Evolutionary conservation across 2,113 vertebrate species (phyloP).

Genomic region (Delphinus delphis): DNA sequence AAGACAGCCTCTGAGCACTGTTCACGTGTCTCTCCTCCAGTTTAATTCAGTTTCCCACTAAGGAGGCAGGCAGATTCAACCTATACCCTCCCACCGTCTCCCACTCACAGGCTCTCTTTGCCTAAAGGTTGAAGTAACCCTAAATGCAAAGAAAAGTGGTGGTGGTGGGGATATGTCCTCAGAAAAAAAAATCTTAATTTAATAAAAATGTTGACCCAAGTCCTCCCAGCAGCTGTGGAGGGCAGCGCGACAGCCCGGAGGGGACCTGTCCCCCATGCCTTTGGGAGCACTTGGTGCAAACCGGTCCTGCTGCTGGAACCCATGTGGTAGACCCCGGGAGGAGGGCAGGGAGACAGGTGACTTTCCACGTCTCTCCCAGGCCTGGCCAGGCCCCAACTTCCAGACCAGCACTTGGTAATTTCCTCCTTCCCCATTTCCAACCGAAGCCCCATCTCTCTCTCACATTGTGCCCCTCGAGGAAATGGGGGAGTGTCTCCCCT

Average conservation of each 20-base stretch:
- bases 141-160: constrained; percentile 32
- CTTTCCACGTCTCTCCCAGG: constrained; percentile 63
- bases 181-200: not conserved
- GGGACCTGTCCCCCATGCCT: not conserved
- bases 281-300: constrained; percentile 63
- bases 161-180: not conserved
- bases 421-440: constrained; percentile 24
- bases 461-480: not conserved
- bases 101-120: not conserved
- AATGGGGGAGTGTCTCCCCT: constrained; percentile 39
- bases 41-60: not conserved
- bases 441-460: constrained; percentile 39
- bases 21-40: not conserved
- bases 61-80: not conserved
- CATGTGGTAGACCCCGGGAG: constrained; percentile 54
- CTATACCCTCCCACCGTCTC: not conserved
- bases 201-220: not conserved
- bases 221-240: constrained; percentile 46
- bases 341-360: constrained; percentile 71
- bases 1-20: not conserved
- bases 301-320: constrained; percentile 63
- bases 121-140: not conserved
- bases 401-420: constrained; percentile 34
- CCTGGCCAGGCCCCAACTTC: constrained; percentile 47
- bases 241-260: constrained; percentile 20